Base-by-base conservation (phyloP, 2,797 vertebrate species). In the Coranthus polyacanthus region DNA sequence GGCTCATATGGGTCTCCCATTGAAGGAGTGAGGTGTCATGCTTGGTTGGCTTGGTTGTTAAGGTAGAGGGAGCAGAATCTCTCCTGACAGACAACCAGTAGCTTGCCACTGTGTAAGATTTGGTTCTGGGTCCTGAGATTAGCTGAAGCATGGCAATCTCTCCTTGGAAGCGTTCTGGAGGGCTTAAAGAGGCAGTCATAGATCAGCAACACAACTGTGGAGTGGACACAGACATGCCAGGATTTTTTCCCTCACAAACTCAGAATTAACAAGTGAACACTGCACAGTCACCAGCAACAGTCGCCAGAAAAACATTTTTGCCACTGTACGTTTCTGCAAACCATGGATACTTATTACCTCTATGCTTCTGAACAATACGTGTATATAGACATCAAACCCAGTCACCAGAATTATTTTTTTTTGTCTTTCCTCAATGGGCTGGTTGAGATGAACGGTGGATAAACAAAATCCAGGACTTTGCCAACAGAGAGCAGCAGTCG, bases 51-150 rank as follows among this genome's bases (percentile, higher is more conserved):
- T 85, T 49, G 55, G 76, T 85, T 88, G 86, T 90, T 85, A 87
- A 90, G 85, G 87, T 88, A 74, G 81, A 87, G 72, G 75, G 68
- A 88, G 87, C 74, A 83, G 82, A 79, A 73, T 78, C 73, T 88
- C 88, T 82, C 86, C 84, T 83, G 82, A 90, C 86, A 89, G 85
- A 84, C 86, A 90, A 84, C 78, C 86, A 78, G 86, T 71, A 53
- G 76, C 88, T 86, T 61, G 61, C 83, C 74, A 78, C 83, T 38
- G 74, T 66, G 64, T 70, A 59, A 90, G 71, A 87, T 89, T 86
- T 81, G 87, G 86, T 89, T 88, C 85, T 89, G 88, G 86, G 82
- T 74, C 78, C 72, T 87, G 88, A 91, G 89, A 91, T 92, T 87
- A 91, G 86, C 79, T 89, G 83, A 86, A 89, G 88, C 88, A 86